phyloP scores from a whole-genome alignment of 2,888 invertebrate species.

The Philereme transversata region DNA sequence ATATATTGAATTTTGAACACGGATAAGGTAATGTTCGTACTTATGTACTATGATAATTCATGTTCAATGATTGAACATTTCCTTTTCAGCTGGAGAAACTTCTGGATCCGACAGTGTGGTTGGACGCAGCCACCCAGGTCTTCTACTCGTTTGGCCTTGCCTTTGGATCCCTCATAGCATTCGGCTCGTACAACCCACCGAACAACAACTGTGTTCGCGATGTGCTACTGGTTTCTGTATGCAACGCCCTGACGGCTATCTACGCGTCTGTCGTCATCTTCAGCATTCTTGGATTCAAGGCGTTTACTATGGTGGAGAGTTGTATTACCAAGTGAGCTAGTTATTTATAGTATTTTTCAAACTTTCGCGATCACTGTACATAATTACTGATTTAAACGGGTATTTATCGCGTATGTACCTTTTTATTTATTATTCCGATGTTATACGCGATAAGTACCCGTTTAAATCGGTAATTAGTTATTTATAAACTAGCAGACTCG shows the following conservation, averaged over 20 bases:
- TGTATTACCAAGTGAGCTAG: conserved; percentile 86
- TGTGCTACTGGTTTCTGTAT: conserved; percentile 94
- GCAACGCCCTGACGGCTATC: conserved; percentile 96
- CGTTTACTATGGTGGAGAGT: conserved; percentile 93
- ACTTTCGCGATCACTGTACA: not conserved
- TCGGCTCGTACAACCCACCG: conserved; percentile 97
- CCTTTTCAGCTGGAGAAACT: conserved; percentile 90
- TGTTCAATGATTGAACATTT: no score
- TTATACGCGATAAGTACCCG: no score
- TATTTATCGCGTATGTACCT: no score
- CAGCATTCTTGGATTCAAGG: conserved; percentile 97
- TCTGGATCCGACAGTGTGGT: conserved; percentile 94
- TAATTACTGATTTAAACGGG: no score
- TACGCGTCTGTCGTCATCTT: conserved; percentile 98
- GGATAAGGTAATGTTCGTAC: no score
- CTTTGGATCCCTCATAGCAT: conserved; percentile 97
- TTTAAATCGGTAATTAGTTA: no score
- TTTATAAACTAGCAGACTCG: no score
- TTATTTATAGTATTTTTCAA: not conserved
- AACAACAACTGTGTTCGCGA: conserved; percentile 97
- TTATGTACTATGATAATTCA: no score
- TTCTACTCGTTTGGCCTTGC: conserved; percentile 98
- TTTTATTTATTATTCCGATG: no score
- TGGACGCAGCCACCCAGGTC: conserved; percentile 98
- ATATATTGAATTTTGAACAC: no score